Evolutionary conservation across 2,888 invertebrate genomes (phyloP), one percentile per base, ranked within the genome.

Genomic region (Calameuta idolon): DNA sequence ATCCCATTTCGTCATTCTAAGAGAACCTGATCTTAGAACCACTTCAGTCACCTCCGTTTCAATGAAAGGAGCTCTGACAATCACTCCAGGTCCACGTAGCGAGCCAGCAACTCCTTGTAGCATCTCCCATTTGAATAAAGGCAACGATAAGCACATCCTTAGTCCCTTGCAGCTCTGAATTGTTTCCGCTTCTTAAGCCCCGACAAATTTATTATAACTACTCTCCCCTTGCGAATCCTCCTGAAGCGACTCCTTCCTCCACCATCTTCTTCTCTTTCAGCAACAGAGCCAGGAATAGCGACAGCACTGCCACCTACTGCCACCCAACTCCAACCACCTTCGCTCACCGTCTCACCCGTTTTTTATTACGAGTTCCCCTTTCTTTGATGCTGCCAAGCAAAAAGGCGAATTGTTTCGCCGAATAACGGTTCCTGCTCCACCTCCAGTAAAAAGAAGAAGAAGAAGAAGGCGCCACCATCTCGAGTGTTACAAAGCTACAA

Each of bases 151-250:
- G 90, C 89, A 90, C 90, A 90, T 90, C 89, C 90, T 87, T 89
- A 89, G 89, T 87, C 85, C 86, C 89, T 88, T 88, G 87, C 88
- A 88, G 89, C 87, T 89, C 87, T 89, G 90, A 90, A 90, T 90
- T 90, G 90, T 90, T 90, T 90, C 90, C 90, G 90, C 90, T 90
- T 90, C 90, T 90, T 90, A 90, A 90, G 89, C 89, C 89, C 90
- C 89, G 90, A 90, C 90, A 90, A 90, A 90, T 90, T 90, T 90
- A 90, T 90, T 89, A 89, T 89, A 90, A 90, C 90, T 90, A 90
- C 90, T 90, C 90, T 30, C 40, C 30, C 40, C 34, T 55, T 40
- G 30, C 34, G 71, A 71, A 71, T 71, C 33, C 31, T 71, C 71
- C 33, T 9, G 33, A 34, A 31, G 71, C 71, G 31, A 34, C 71